Evolutionary conservation across 2,797 vertebrate genomes (phyloP).

Genomic region (Synaphobranchus kaupii): DNA sequence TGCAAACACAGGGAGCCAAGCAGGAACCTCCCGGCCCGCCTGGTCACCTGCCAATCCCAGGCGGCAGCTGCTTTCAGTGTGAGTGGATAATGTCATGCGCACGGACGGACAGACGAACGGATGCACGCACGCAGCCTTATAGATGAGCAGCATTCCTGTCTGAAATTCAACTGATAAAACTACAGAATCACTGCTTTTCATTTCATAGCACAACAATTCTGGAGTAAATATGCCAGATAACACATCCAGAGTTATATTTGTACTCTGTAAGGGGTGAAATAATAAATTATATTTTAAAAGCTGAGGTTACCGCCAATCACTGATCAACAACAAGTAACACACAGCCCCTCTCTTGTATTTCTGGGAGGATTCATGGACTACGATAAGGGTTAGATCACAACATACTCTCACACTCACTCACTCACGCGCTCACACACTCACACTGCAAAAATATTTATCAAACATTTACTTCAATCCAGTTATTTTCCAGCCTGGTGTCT

Average conservation of each 20-base stretch:
- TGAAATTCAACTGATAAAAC: not conserved
- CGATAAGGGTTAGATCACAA: too few relatives aligned
- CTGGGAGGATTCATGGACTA: too few relatives aligned
- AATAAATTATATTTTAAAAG: too few relatives aligned
- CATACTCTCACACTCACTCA: too few relatives aligned
- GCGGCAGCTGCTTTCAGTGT: not conserved
- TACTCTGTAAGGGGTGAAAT: too few relatives aligned
- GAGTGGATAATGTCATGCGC: not conserved
- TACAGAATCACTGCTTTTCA: not conserved
- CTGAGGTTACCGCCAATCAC: not conserved
- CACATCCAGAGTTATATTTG: too few relatives aligned
- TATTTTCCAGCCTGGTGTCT: not conserved
- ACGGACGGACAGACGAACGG: not conserved
- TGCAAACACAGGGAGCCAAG: not conserved
- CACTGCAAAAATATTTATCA: not conserved
- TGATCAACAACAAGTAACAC: not conserved
- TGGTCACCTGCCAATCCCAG: not conserved
- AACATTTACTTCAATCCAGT: not conserved
- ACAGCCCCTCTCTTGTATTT: too few relatives aligned
- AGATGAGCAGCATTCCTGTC: not conserved
- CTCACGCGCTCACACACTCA: not conserved
- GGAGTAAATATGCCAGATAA: too few relatives aligned
- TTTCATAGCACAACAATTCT: not conserved
- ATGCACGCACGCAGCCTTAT: slow-evolving; percentile 12
- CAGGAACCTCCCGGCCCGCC: not conserved